These are phyloP conservation scores for Pimephales promelas DNA, from an alignment of 2,113 vertebrate genomes.

Conservation along the genomic window DNA sequence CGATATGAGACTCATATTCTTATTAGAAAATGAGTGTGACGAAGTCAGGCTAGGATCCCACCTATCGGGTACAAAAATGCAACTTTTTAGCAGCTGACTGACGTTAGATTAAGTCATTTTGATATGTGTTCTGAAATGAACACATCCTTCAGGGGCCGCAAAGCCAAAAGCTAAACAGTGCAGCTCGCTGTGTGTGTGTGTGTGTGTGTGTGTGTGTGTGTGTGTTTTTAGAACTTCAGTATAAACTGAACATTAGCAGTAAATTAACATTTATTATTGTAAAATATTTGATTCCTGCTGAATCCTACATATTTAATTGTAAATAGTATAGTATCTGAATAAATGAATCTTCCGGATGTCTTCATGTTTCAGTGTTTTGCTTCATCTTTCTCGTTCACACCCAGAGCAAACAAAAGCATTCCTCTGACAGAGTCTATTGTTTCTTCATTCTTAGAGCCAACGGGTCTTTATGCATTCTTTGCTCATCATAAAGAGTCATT, in stretches of 20 bases:
- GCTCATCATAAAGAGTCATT: background rate
- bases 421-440: background rate
- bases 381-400: background rate
- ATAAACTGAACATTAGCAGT: background rate
- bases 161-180: too few relatives aligned
- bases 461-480: background rate
- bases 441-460: background rate
- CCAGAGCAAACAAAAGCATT: background rate
- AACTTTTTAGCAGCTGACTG: too few relatives aligned
- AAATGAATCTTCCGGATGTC: background rate
- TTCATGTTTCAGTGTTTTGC: background rate
- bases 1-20: too few relatives aligned
- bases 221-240: background rate
- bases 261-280: background rate
- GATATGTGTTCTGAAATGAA: too few relatives aligned
- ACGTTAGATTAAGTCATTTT: too few relatives aligned
- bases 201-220: too few relatives aligned
- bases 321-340: conserved; percentile 6
- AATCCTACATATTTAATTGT: background rate
- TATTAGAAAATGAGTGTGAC: too few relatives aligned
- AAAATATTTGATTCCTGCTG: conserved; percentile 2
- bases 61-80: too few relatives aligned
- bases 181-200: too few relatives aligned
- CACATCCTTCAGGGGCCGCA: too few relatives aligned
- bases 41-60: too few relatives aligned